A percentile compares a stretch with the other conserved stretches of the same genome.
These are phyloP conservation scores for Lucifuga dentata DNA, from an alignment of 2,113 vertebrate species.

Conservation along the genomic window DNA sequence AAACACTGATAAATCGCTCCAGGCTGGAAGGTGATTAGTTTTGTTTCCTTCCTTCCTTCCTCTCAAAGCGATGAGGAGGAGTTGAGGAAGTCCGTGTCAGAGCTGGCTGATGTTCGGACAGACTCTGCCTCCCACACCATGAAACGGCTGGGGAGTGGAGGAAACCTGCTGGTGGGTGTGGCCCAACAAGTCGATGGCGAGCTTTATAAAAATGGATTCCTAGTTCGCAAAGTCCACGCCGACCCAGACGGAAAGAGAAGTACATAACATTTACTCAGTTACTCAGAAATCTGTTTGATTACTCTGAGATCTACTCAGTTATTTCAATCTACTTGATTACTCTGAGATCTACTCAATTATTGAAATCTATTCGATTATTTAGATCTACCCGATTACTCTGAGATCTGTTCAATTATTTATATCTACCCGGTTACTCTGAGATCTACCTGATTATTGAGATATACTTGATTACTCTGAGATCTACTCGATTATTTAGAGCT, in stretches of 20 bases:
- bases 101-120: conserved; percentile 86
- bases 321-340: no score
- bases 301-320: no score
- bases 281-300: no score
- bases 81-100: conserved; percentile 90
- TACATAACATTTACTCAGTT: conserved; percentile 62
- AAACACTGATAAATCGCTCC: no score
- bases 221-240: conserved; percentile 96
- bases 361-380: no score
- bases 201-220: conserved; percentile 92
- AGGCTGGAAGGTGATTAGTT: neutral
- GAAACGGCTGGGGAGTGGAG: conserved; percentile 88
- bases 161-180: conserved; percentile 91
- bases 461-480: no score
- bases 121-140: conserved; percentile 93
- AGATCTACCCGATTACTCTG: no score
- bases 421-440: no score
- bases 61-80: conserved; percentile 93
- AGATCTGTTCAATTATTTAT: no score
- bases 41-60: neutral
- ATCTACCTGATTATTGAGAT: no score
- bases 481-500: no score
- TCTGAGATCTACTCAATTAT: no score
- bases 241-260: conserved; percentile 97
- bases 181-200: conserved; percentile 89